phyloP scores from a whole-genome alignment of 2,888 invertebrate species.

The Oligia fasciuncula region DNA sequence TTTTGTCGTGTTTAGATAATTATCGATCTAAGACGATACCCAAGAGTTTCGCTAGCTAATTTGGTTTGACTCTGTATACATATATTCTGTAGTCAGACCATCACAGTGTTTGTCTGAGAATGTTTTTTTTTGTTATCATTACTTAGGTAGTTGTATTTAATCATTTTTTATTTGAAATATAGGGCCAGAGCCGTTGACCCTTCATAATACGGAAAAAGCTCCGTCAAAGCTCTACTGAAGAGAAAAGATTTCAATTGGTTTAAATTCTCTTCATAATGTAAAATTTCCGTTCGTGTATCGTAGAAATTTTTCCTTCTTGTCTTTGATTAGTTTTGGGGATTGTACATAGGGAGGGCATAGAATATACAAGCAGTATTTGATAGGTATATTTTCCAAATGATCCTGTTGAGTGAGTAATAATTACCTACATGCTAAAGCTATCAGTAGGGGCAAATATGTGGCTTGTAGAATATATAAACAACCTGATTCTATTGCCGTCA shows the following conservation, averaged over 20 bases:
- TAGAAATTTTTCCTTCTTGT: background rate
- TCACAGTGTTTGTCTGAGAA: background rate
- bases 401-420: conserved; percentile 29
- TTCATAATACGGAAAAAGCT: background rate
- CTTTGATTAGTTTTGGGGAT: background rate
- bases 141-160: background rate
- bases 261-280: background rate
- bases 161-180: conserved; percentile 1
- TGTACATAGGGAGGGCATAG: background rate
- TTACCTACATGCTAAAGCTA: conserved; percentile 23
- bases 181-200: too few species aligned
- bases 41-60: background rate
- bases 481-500: conserved; percentile 86
- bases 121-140: background rate
- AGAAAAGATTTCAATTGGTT: background rate
- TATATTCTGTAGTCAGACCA: background rate
- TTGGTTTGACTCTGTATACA: background rate
- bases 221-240: background rate
- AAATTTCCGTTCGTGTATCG: background rate
- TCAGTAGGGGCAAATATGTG: conserved; percentile 59
- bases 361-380: background rate
- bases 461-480: conserved; percentile 75
- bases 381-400: background rate
- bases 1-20: background rate
- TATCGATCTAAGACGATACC: background rate